Percentiles rank a stretch among this genome's conserved stretches.
Conservation (phyloP, 2,113 vertebrate species). For the Onychostruthus taczanowskii region DNA sequence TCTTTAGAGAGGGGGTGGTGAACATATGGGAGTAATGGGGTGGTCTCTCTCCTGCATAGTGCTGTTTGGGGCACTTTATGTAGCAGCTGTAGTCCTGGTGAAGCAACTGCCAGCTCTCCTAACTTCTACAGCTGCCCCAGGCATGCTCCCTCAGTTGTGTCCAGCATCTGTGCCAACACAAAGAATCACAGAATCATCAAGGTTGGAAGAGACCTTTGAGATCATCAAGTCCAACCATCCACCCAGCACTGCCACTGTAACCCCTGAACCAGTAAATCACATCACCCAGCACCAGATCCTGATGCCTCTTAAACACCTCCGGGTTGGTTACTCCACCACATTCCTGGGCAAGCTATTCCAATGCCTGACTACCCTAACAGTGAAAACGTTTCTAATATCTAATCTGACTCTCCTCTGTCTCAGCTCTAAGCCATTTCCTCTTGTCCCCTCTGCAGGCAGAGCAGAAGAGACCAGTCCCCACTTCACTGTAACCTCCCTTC, state of each 20-base stretch:
- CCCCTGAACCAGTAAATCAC: neutral
- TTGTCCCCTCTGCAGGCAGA: neutral
- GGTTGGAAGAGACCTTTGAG: neutral
- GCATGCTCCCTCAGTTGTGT: neutral
- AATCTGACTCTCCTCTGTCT: neutral
- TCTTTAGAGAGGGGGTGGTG: neutral
- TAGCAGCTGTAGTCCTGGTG: neutral
- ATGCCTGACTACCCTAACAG: neutral
- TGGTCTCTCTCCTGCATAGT: neutral
- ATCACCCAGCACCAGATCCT: neutral
- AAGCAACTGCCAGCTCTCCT: neutral
- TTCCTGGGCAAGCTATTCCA: neutral
- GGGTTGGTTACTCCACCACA: neutral
- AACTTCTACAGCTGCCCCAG: fast-evolving
- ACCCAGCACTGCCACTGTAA: neutral
- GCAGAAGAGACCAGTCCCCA: neutral
- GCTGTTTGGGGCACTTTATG: neutral
- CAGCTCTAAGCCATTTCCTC: neutral
- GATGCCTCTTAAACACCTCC: neutral
- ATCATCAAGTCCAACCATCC: neutral
- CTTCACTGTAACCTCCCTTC: neutral
- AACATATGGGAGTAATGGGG: neutral
- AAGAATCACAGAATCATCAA: neutral
- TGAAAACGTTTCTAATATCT: neutral
- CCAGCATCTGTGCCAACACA: neutral